Evolutionary conservation across 2,113 vertebrate species (phyloP), one percentile per base, ranked within the genome.

Genomic region (Hiodon tergisus): DNA sequence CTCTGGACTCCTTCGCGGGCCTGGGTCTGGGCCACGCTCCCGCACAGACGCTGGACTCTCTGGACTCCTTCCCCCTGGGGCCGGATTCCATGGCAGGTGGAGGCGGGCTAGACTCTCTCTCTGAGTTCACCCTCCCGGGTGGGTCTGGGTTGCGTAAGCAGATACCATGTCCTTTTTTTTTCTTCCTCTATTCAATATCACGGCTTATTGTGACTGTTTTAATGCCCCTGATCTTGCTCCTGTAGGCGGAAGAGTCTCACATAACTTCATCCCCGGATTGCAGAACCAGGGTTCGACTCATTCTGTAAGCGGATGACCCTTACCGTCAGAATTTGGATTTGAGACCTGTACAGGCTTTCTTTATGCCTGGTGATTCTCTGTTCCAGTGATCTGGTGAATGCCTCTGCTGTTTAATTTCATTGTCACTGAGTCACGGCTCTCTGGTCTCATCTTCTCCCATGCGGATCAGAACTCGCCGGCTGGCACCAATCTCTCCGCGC

Each of bases 401-500:
- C 52, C 46, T 16, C 14, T 60, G 17, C 13, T 7, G 31, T 31
- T 31, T 31, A 31, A 31, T 31, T 0, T 31, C 31, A 31, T 31
- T 31, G 31, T 31, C 31, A 31, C 2, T 31, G 31, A 1, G n/a
- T n/a, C n/a, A n/a, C 31, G 31, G 31, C 31, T 31, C 31, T 31
- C 31, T 31, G 31, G 31, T 31, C 31, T 31, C 31, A 31, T 31
- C 31, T 31, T 31, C 0, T 31, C 31, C 31, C 17, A 3, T 31
- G 84, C 0, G 31, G 31, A 31, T 31, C 31, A 95, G 95, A 92
- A 92, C 79, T 81, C 90, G 78, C 87, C 91, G 87, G 88, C 89
- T 4, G 89, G 86, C 52, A 90, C 90, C 73, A 94, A 94, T 80
- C 92, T 95, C 1, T 93, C 95, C 59, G 81, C 96, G 81, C 91